phyloP scores from a whole-genome alignment of 1,140 invertebrate species.

The Drosophila lacertosa region DNA sequence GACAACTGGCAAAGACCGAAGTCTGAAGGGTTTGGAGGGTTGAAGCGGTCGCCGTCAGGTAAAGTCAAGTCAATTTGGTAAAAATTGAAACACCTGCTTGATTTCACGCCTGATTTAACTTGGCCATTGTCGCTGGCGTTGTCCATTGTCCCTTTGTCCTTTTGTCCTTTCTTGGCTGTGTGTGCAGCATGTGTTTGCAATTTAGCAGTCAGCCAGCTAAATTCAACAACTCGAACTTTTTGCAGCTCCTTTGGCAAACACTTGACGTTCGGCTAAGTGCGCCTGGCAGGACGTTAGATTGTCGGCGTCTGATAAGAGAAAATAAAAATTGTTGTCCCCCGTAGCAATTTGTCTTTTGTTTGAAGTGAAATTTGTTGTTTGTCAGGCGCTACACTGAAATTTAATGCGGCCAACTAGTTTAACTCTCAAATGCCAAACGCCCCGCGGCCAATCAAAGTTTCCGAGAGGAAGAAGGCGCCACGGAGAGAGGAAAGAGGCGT shows the following conservation, averaged over 20 bases:
- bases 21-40: slow-evolving; percentile 7
- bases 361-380: slow-evolving; percentile 81
- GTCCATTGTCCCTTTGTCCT: slow-evolving; percentile 30
- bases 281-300: slow-evolving; percentile 59
- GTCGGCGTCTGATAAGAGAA: slow-evolving; percentile 56
- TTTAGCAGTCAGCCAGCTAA: slow-evolving; percentile 74
- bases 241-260: slow-evolving; percentile 63
- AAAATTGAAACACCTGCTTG: slow-evolving; percentile 82
- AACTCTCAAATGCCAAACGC: slow-evolving; percentile 41
- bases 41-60: slow-evolving; percentile 35
- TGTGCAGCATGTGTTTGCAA: slow-evolving; percentile 78
- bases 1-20: slow-evolving; percentile 23
- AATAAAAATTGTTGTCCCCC: slow-evolving; percentile 54
- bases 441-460: slow-evolving; percentile 18
- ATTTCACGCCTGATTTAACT: slow-evolving; percentile 81
- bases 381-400: slow-evolving; percentile 56
- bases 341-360: slow-evolving; percentile 80
- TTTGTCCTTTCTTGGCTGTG: slow-evolving; percentile 7
- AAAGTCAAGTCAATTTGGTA: slow-evolving; percentile 76
- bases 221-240: slow-evolving; percentile 61
- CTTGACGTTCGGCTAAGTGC: slow-evolving; percentile 57
- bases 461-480: not conserved
- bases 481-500: not conserved
- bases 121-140: slow-evolving; percentile 66
- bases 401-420: slow-evolving; percentile 62